Base-by-base conservation (phyloP, 2,888 invertebrate species). In the Creontiades dilutus region DNA sequence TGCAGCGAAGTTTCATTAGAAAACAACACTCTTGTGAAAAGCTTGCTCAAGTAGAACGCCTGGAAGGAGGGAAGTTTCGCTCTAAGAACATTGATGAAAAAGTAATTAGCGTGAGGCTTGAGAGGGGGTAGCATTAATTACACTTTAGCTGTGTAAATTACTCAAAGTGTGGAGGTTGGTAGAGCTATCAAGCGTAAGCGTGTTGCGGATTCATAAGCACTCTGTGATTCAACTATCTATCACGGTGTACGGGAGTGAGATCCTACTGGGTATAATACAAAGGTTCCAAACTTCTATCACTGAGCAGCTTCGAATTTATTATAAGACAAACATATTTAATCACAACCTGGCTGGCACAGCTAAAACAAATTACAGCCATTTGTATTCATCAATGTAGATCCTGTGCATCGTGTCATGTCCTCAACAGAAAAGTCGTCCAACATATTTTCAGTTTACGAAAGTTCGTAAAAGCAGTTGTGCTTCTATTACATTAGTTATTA, bases 51-150 rank as follows among this genome's bases (percentile, higher is more conserved):
- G 68, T 68, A 68, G 82, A 27, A 52, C 48, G 47, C 27, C 52
- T 52, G 52, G 27, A 52, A 61, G 85, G 61, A 55, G 46, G 61
- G 57, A 57, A 88, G 80, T 80, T 68, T 27, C 37, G 28, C 48
- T 23, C 55, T 78, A 88, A 88, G 88, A 88, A 88, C 88, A 88
- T 88, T 88, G 88, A 88, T 88, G 88, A 88, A 88, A 88, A 88
- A 88, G 88, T 88, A 88, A 88, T 88, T 88, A 88, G 88, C 23
- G 75, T 23, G 48, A 75, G 75, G 82, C 80, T 55, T 55, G 37
- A 78, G 80, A 13, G 37, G 28, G 68, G 55, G 55, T 37, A 37
- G 80, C 88, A 88, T 88, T 88, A 88, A 88, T 88, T 88, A 88
- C 88, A 88, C 80, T 88, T 88, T 81, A 88, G 81, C 82, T 78